phyloP scores from a whole-genome alignment of 1,140 invertebrate species.

The Campodea augens region DNA sequence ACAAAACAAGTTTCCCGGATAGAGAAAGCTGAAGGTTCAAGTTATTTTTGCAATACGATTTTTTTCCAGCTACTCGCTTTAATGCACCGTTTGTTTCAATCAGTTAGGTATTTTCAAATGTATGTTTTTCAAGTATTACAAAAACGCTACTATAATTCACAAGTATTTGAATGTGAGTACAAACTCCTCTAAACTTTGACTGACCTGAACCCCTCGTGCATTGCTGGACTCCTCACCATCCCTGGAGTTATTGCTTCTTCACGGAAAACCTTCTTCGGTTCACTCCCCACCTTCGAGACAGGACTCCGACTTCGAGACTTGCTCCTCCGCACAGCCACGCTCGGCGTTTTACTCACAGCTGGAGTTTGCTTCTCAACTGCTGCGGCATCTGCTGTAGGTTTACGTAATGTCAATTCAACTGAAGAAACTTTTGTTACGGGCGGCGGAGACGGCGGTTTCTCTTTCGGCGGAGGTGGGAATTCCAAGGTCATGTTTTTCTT shows the following conservation, averaged over 20 bases:
- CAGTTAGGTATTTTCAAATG: too few species aligned
- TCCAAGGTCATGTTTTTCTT: slow-evolving; percentile 48
- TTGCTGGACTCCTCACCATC: slow-evolving; percentile 24
- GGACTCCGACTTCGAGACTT: slow-evolving; percentile 35
- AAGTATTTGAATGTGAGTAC: too few species aligned
- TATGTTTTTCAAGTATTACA: too few species aligned
- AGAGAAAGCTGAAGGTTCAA: too few species aligned
- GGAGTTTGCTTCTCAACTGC: too few species aligned
- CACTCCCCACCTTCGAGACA: slow-evolving; percentile 22
- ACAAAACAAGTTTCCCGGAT: too few species aligned
- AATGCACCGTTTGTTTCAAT: too few species aligned
- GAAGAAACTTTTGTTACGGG: neutral
- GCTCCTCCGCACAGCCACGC: slow-evolving; percentile 22
- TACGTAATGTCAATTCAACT: neutral
- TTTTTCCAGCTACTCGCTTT: too few species aligned
- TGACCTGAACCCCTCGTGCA: slow-evolving; percentile 22
- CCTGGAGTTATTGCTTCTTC: slow-evolving; percentile 22
- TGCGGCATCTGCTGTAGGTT: neutral
- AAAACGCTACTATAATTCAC: too few species aligned
- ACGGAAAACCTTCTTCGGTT: neutral
- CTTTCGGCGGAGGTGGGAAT: slow-evolving; percentile 24
- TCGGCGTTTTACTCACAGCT: slow-evolving; percentile 25
- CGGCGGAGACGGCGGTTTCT: slow-evolving; percentile 24
- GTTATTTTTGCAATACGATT: too few species aligned
- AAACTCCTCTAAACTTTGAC: too few species aligned